These are phyloP conservation scores for Machimus atricapillus DNA, from an alignment of 2,888 invertebrate species.

Conservation along the genomic window DNA sequence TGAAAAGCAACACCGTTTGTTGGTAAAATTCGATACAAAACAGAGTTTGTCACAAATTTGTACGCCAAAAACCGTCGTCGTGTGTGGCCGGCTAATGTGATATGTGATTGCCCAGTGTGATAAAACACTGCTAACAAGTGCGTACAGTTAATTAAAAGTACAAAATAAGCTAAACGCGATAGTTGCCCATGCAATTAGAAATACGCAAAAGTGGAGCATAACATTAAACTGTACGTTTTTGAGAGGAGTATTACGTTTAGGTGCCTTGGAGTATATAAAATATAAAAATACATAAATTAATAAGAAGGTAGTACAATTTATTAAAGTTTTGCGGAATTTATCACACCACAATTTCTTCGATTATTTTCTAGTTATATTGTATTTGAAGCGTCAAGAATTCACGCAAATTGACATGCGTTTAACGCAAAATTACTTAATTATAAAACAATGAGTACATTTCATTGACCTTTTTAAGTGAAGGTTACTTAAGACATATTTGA, in stretches of 20 bases:
- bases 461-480: background rate
- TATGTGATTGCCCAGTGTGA: constrained; percentile 1
- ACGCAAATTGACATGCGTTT: background rate
- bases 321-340: background rate
- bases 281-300: background rate
- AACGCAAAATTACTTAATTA: constrained; percentile 21
- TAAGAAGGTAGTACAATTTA: constrained; percentile 1
- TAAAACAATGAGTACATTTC: background rate
- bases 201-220: background rate
- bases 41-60: too few species aligned
- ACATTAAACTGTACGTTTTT: constrained; percentile 10
- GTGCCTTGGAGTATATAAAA: constrained; percentile 7
- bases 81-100: too few species aligned
- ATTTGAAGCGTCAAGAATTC: background rate
- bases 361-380: background rate
- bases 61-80: too few species aligned
- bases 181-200: constrained; percentile 7
- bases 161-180: constrained; percentile 14
- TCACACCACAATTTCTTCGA: background rate
- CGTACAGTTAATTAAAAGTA: constrained; percentile 22
- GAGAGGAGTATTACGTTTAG: background rate
- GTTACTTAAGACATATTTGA: background rate
- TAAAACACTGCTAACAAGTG: background rate
- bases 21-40: too few species aligned
- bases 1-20: too few species aligned